Conservation (phyloP, 2,888 invertebrate genomes). For the Gari tellinella region DNA sequence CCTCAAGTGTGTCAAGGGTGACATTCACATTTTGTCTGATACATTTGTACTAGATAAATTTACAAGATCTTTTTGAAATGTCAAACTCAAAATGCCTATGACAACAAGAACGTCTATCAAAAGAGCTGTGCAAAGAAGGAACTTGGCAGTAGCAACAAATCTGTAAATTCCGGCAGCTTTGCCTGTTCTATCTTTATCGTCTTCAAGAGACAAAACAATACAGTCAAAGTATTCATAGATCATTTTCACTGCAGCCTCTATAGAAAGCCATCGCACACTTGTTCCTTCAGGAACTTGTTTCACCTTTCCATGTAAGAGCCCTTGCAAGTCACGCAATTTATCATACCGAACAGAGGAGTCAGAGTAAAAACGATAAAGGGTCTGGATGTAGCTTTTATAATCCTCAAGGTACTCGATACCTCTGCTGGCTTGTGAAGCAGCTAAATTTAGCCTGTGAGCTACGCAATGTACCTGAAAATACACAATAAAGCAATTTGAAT, state of each 20-base stretch:
- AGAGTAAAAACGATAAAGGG: conserved; percentile 12
- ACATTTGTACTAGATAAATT: no score
- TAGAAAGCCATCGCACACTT: no score
- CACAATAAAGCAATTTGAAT: no score
- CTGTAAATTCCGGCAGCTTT: conserved; percentile 17
- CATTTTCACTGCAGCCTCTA: no score
- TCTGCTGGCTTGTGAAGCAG: conserved; percentile 18
- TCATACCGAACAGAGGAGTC: conserved; percentile 8
- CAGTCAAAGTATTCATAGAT: not conserved
- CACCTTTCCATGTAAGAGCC: conserved; percentile 12
- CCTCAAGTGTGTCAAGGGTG: no score
- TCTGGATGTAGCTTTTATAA: conserved; percentile 7
- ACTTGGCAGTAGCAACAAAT: conserved; percentile 6
- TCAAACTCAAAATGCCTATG: not conserved
- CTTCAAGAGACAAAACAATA: conserved; percentile 18
- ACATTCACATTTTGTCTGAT: no score
- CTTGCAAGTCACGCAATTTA: not conserved
- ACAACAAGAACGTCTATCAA: no score
- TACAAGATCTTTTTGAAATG: conserved; percentile 13
- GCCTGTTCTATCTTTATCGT: conserved; percentile 18
- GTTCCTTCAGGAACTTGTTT: conserved; percentile 21
- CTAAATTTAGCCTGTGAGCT: conserved; percentile 15
- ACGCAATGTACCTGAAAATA: conserved; percentile 13
- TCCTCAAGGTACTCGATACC: conserved; percentile 14
- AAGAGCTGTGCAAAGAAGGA: no score